Evolutionary conservation across 2,113 vertebrate genomes (phyloP).

Genomic region (Oncorhynchus clarkii): DNA sequence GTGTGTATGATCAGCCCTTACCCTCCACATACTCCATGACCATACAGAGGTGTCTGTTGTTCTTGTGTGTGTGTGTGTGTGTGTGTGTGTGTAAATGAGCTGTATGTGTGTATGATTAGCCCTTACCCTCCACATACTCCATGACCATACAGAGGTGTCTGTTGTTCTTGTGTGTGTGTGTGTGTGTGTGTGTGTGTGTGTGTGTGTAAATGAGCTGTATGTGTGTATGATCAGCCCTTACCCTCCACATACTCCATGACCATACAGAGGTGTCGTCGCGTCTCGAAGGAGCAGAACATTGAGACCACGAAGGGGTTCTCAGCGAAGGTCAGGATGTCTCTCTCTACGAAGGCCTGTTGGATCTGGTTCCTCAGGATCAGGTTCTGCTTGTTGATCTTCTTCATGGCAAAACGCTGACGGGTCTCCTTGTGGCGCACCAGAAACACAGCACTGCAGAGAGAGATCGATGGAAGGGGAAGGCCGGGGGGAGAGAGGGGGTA

Average conservation of each 20-base stretch:
- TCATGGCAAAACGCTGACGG: constrained; percentile 96
- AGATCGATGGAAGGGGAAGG: not conserved
- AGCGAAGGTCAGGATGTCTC: constrained; percentile 94
- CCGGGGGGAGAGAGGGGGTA: too few species aligned
- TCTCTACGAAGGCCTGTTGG: constrained; percentile 96
- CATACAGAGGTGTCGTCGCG: constrained; percentile 94
- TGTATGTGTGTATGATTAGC: not conserved
- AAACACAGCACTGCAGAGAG: constrained; percentile 82
- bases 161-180: not conserved
- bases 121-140: constrained; percentile 84
- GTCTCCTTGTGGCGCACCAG: constrained; percentile 92
- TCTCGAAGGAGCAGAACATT: constrained; percentile 99
- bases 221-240: constrained; percentile 48
- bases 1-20: constrained; percentile 48
- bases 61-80: not conserved
- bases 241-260: constrained; percentile 99
- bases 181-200: too few species aligned
- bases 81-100: too few species aligned
- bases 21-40: constrained; percentile 99
- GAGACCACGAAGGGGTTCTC: constrained; percentile 98
- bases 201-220: too few species aligned
- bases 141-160: too few species aligned
- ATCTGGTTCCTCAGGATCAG: constrained; percentile 96
- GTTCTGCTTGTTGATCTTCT: constrained; percentile 99
- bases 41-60: constrained; percentile 88